These are phyloP conservation scores for Stenoptilia bipunctidactyla DNA, from an alignment of 2,888 invertebrate species.

Conservation along the genomic window DNA sequence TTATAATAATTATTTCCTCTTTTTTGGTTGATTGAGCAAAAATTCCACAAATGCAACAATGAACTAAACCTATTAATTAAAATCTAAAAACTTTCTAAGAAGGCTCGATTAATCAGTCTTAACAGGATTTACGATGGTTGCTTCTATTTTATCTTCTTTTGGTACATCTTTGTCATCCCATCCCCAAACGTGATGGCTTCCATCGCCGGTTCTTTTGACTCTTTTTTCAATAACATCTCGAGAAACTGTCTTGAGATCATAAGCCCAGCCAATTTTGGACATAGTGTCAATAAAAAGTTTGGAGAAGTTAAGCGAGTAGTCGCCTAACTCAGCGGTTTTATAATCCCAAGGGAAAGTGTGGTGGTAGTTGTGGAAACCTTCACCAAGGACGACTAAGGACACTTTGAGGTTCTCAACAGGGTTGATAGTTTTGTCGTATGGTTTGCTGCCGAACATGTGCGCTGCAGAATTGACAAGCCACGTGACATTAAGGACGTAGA, in stretches of 20 bases:
- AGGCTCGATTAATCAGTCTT: constrained; percentile 28
- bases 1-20: too few relatives aligned
- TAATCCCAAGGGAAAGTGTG: constrained; percentile 90
- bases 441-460: constrained; percentile 80
- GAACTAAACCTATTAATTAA: too few relatives aligned
- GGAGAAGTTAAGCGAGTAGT: constrained; percentile 78
- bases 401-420: constrained; percentile 79
- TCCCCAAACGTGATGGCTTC: constrained; percentile 80
- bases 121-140: constrained; percentile 26
- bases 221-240: constrained; percentile 77
- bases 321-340: constrained; percentile 83
- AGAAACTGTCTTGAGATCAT: constrained; percentile 86
- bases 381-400: constrained; percentile 76
- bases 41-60: too few relatives aligned
- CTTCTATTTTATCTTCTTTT: constrained; percentile 25
- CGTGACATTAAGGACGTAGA: constrained; percentile 83
- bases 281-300: constrained; percentile 84
- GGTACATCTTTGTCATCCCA: constrained; percentile 74
- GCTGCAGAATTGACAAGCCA: constrained; percentile 94
- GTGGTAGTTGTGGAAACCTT: constrained; percentile 92
- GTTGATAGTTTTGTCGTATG: constrained; percentile 81
- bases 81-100: too few relatives aligned
- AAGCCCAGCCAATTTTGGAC: constrained; percentile 87
- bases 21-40: too few relatives aligned
- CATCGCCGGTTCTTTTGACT: constrained; percentile 81